These are phyloP conservation scores for Nesoenas mayeri DNA, from an alignment of 2,113 vertebrate species.

Conservation along the genomic window DNA sequence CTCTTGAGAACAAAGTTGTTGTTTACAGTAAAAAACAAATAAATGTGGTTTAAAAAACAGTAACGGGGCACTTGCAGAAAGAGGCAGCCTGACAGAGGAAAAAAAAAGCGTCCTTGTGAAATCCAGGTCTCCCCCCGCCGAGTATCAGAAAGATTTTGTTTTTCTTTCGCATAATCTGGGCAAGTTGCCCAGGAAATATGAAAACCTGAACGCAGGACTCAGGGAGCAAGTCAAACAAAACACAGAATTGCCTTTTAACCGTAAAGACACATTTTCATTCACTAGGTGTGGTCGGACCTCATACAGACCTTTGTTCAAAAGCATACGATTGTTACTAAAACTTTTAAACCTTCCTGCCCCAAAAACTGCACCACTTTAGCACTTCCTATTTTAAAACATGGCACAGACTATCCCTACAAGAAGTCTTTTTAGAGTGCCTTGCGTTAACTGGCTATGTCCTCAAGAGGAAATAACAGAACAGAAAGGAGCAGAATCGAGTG, in stretches of 20 bases:
- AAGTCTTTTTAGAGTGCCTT: background rate
- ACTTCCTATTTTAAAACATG: background rate
- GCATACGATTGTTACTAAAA: fast-evolving
- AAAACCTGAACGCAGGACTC: constrained; percentile 55
- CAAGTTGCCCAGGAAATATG: constrained; percentile 56
- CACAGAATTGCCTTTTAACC: constrained; percentile 9
- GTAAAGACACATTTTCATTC: constrained; percentile 5
- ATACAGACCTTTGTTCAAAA: background rate
- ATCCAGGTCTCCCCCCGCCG: background rate
- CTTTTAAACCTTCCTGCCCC: background rate
- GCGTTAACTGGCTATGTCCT: background rate
- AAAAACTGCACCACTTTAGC: background rate
- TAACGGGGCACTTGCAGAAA: background rate
- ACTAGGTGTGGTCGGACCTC: background rate
- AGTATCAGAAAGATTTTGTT: constrained; percentile 37
- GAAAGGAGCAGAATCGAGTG: background rate
- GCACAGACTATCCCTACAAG: fast-evolving
- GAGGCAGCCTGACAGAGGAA: background rate
- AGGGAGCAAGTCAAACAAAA: constrained; percentile 38
- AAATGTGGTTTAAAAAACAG: background rate
- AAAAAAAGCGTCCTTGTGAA: background rate
- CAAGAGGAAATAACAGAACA: background rate
- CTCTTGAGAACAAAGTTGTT: background rate
- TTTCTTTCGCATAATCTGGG: constrained; percentile 47
- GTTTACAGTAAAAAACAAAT: background rate